Percentiles rank a stretch among this genome's conserved stretches.
Evolutionary conservation across 2,797 vertebrate genomes (phyloP).

Genomic region (Buceros bicornis): DNA sequence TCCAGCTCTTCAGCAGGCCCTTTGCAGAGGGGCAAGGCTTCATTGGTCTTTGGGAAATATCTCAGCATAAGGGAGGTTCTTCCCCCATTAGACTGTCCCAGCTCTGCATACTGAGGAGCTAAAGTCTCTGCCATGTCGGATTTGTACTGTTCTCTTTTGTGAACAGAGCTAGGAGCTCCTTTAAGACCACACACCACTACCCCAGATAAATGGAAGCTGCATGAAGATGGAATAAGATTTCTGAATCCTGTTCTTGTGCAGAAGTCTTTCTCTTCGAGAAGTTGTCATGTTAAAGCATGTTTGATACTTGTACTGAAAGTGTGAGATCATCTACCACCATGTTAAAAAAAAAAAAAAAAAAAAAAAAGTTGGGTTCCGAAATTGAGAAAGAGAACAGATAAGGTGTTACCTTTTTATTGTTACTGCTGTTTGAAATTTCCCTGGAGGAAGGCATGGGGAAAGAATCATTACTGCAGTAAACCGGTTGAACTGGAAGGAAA

Average conservation of each 20-base stretch:
- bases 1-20: background rate
- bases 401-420: background rate
- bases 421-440: constrained; percentile 22
- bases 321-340: background rate
- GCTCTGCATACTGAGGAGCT: background rate
- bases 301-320: background rate
- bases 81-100: fast-evolving
- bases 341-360: background rate
- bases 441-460: constrained; percentile 30
- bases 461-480: constrained; percentile 33
- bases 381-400: background rate
- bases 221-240: background rate
- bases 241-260: background rate
- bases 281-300: background rate
- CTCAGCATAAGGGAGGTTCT: background rate
- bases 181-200: background rate
- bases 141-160: background rate
- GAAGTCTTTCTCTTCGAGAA: background rate
- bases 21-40: background rate
- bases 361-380: background rate
- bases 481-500: constrained; percentile 69
- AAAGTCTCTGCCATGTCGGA: background rate
- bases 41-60: background rate
- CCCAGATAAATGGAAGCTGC: background rate
- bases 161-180: background rate